Conservation (phyloP, 2,797 vertebrate genomes). For the Danio choprae region DNA sequence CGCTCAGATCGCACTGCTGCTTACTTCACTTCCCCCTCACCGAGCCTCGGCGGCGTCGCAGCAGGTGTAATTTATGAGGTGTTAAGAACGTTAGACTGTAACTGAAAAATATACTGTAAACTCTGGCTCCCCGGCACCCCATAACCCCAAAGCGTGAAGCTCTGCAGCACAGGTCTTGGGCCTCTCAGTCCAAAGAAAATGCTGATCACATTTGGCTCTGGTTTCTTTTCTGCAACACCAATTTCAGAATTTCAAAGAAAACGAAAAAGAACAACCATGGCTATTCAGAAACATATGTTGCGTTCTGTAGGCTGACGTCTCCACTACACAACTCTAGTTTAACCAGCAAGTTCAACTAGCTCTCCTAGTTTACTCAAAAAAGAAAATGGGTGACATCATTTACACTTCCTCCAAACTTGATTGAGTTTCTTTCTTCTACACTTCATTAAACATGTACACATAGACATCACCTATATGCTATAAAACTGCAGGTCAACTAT, state of each 20-base stretch:
- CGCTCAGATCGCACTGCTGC: conserved; percentile 44
- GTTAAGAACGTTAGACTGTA: conserved; percentile 74
- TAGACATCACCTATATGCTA: too few species aligned
- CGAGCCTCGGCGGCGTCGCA: conserved; percentile 53
- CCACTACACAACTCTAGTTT: background rate
- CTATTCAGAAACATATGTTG: background rate
- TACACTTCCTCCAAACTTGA: too few species aligned
- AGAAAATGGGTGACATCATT: background rate
- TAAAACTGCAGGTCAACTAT: too few species aligned
- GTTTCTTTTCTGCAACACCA: conserved; percentile 38
- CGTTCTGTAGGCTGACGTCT: background rate
- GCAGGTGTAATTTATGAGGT: conserved; percentile 81
- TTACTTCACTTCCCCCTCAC: conserved; percentile 57
- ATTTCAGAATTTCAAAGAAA: conserved; percentile 32
- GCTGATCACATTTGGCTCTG: conserved; percentile 39
- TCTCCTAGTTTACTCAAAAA: background rate
- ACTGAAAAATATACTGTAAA: conserved; percentile 65
- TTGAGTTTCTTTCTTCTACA: too few species aligned
- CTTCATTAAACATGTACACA: too few species aligned
- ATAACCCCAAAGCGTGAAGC: conserved; percentile 65
- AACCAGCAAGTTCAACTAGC: background rate
- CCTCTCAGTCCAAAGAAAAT: conserved; percentile 31
- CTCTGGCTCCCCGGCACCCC: conserved; percentile 56
- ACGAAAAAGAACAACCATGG: background rate
- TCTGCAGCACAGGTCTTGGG: conserved; percentile 53